Base-by-base conservation (phyloP, 2,113 vertebrate species). In the Aythya baeri region DNA sequence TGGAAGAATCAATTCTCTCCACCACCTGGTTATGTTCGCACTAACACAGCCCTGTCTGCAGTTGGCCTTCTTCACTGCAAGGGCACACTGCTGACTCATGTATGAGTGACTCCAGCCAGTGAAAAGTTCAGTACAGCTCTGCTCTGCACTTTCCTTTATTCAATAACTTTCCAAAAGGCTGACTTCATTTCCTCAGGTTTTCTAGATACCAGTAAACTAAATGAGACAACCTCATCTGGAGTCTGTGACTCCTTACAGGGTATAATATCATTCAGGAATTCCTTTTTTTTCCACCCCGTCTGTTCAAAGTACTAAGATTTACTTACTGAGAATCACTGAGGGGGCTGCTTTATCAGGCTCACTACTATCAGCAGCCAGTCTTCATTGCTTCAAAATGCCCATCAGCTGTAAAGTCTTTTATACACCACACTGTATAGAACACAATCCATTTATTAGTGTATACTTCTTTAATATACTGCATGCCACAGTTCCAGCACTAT, bases 161-260 rank as follows among this genome's bases (percentile, higher is more conserved):
- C 88, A 85, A 27, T 49, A 68, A 83, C 67, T 95, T 94, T 73
- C 93, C 86, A 93, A 94, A 94, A 94, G 55, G 46, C 87, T 97
- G 91, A 91, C 87, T 89, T 96, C 63, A 96, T 94, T 95, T 97
- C 95, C 91, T 82, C 83, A 84, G 74, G 91, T 95, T 84, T 95
- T 93, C 91, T 96, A 94, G 80, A 89, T 88, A 92, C 80, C 81
- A 78, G 81, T 89, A 87, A 95, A 91, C 44, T 71, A 62, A 77
- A 21, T 80, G 78, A 96, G 87, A 89, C 78, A 89, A 83, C 32
- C 38, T 87, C 86, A 93, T 91, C 36, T 36, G 43, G 22, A 87
- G 23, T 14, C 63, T 76, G 36, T 27, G 31, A 91, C 84, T 94
- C 92, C 87, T 89, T 83, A 73, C 16, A 2, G 66, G 49, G 18